Conservation (phyloP, 2,113 vertebrate species). For the Tyto alba region DNA sequence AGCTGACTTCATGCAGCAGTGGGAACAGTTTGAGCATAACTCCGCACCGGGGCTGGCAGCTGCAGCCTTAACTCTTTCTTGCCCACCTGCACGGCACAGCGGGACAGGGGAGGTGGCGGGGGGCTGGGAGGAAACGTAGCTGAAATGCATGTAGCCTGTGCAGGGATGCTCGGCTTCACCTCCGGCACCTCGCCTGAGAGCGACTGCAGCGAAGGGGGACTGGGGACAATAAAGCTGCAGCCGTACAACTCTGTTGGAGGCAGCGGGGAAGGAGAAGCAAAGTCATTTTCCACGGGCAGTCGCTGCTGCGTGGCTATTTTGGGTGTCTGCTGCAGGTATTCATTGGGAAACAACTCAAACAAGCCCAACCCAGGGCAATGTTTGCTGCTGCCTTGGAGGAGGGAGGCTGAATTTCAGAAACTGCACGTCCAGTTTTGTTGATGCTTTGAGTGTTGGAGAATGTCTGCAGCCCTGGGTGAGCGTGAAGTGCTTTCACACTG, state of each 20-base stretch:
- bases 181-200: background rate
- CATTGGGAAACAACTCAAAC: background rate
- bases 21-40: constrained; percentile 75
- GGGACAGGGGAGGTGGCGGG: fast-evolving
- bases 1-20: constrained; percentile 77
- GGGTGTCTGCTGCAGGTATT: background rate
- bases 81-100: background rate
- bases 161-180: background rate
- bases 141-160: fast-evolving
- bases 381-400: background rate
- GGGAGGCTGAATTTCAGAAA: background rate
- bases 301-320: fast-evolving
- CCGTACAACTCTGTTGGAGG: background rate
- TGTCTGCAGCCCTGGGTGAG: background rate
- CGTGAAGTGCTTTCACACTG: background rate
- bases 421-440: background rate
- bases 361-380: fast-evolving
- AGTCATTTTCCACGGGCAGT: background rate
- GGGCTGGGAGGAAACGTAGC: background rate
- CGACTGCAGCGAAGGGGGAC: fast-evolving
- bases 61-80: constrained; percentile 73
- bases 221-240: fast-evolving
- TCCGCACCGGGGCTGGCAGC: constrained; percentile 64
- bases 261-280: background rate
- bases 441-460: background rate